A percentile compares a stretch with the other conserved stretches of the same genome.
These are phyloP conservation scores for Triplophysa bombifrons DNA, from an alignment of 2,797 vertebrate genomes.

Conservation along the genomic window DNA sequence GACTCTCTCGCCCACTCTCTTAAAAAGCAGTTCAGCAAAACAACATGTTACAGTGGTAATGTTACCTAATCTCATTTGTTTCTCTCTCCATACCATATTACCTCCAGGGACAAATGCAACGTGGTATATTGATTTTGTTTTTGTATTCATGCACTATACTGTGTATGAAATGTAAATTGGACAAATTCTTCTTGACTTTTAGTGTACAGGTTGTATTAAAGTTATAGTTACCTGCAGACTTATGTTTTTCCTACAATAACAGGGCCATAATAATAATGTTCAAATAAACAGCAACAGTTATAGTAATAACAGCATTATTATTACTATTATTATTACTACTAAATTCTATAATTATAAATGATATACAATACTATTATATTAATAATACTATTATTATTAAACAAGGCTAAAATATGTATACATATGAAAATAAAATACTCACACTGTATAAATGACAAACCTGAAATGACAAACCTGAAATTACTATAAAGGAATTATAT, in stretches of 20 bases:
- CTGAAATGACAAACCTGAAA: neutral
- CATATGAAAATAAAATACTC: neutral
- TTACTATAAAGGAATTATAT: neutral
- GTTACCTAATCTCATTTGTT: slow-evolving; percentile 46
- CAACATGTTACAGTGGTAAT: slow-evolving; percentile 20
- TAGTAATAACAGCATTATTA: too few species aligned
- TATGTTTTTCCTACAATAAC: too few species aligned
- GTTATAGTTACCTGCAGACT: too few species aligned
- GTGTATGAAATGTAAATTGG: neutral
- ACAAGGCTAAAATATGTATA: neutral
- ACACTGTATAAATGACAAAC: neutral
- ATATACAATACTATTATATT: too few species aligned
- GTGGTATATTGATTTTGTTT: neutral
- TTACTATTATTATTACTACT: neutral
- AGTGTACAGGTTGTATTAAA: neutral
- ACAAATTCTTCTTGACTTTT: neutral
- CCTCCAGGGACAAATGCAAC: slow-evolving; percentile 10
- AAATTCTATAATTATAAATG: too few species aligned
- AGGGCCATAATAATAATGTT: too few species aligned
- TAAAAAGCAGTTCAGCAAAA: slow-evolving; percentile 34
- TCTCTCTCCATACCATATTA: slow-evolving; percentile 26
- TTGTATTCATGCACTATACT: neutral
- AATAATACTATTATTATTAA: neutral
- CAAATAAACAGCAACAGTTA: too few species aligned
- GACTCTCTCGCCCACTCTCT: slow-evolving; percentile 30